Evolutionary conservation across 2,888 invertebrate genomes (phyloP), one percentile per base, ranked within the genome.

Genomic region (Coenonympha glycerion): DNA sequence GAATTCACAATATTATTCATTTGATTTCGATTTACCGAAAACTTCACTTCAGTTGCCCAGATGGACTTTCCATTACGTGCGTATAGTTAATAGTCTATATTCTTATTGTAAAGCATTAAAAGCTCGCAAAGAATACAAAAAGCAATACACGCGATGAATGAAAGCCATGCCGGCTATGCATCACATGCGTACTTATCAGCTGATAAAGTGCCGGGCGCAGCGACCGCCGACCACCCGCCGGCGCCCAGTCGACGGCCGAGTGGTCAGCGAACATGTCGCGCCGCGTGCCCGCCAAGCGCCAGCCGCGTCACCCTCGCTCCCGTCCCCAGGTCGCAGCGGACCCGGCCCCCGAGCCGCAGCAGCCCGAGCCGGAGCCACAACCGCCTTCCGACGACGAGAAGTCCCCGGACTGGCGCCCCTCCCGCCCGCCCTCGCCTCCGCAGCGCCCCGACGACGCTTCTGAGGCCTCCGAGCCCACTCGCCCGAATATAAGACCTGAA

Each of bases 321-420:
- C 82, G 79, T 75, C 81, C 79, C 60, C 81, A 86, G 85, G 79
- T 77, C 65, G 77, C 76, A 56, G 75, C 80, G 59, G 86, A 84
- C 70, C 80, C 79, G 45, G 79, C 71, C 52, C 79, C 73, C 49
- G 88, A 73, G 64, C 86, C 87, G 55, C 78, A 76, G 59, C 79
- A 70, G 47, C 72, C 75, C 52, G 87, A 72, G 60, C 79, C 81
- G 60, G 87, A 84, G 33, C 69, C 73, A 3, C 72, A 77, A 39
- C 72, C 81, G 60, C 75, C 73, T 0, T 83, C 84, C 6, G 89
- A 89, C 73, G 89, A 88, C 67, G 79, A 89, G 73, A 73, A 86
- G 55, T 89, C 85, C 47, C 85, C 88, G 34, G 88, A 91, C 65
- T 87, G 87, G 86, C 73, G 82, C 1, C 69, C 85, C 1, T 86